These are phyloP conservation scores for Habroteleia sp. DNA, from an alignment of 2,888 invertebrate species.

Conservation along the genomic window DNA sequence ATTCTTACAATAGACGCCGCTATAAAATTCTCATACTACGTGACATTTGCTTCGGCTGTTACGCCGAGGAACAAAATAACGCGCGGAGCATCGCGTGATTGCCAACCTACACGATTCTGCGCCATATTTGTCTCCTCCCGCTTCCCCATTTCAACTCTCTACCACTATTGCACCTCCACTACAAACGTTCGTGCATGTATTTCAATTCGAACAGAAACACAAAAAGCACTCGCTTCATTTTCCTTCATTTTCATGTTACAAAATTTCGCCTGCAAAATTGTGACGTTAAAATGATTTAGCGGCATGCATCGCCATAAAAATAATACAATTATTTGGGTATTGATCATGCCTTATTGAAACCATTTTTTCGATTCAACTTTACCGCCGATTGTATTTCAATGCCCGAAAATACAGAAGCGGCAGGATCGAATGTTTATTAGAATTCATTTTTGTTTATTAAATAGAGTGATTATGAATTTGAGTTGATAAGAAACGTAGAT, in stretches of 20 bases:
- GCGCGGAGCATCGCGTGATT: constrained; percentile 71
- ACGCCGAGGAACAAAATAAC: constrained; percentile 67
- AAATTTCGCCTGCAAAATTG: too few relatives aligned
- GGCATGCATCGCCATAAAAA: too few relatives aligned
- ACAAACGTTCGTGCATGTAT: constrained; percentile 10
- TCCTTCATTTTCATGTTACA: constrained; percentile 8
- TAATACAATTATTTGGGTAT: too few relatives aligned
- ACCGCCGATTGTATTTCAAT: too few relatives aligned
- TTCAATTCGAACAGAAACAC: constrained; percentile 2
- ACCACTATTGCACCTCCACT: constrained; percentile 22
- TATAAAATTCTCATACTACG: constrained; percentile 69
- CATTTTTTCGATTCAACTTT: too few relatives aligned
- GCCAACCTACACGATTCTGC: constrained; percentile 65
- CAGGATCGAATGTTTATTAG: too few relatives aligned
- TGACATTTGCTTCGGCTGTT: constrained; percentile 68
- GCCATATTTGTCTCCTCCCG: constrained; percentile 49
- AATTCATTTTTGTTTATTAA: too few relatives aligned
- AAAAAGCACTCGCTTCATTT: constrained; percentile 19
- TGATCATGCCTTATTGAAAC: too few relatives aligned
- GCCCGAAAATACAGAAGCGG: too few relatives aligned
- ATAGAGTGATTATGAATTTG: too few relatives aligned
- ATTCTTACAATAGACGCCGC: constrained; percentile 68
- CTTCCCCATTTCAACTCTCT: constrained; percentile 30
- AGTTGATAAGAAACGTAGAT: too few relatives aligned
- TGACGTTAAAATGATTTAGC: too few relatives aligned